Evolutionary conservation across 30 jellyfish, hydroid and myxozoan genomes (phyloP), one percentile per base, ranked within the genome.

Genomic region (Cassiopea andromeda): DNA sequence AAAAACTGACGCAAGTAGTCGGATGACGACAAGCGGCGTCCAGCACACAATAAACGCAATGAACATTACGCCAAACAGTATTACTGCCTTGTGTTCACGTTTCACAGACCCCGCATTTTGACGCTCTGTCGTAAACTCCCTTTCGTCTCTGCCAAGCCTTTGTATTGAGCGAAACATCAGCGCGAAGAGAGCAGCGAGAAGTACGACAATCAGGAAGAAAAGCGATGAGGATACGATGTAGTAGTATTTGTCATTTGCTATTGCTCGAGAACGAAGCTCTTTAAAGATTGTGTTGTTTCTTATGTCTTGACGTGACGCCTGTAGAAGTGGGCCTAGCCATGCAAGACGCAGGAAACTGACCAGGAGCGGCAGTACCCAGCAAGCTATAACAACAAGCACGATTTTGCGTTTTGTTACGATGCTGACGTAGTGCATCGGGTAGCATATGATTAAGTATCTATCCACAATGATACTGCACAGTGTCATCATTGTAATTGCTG

Each of bases 21-120:
- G 96, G 48, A 89, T 45, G 12, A 81, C 54, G 80, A 89, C 85
- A n/a, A 89, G 84, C 69, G 96, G 96, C 66, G 96, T 80, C 96
- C 96, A 89, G 64, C 96, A 89, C 44, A 89, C 17, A 38, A 89
- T 77, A 83, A 89, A 89, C 48, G 86, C 89, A 45, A 80, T 17
- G 68, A 64, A 89, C 96, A 89, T 89, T 43, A 81, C 92, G 47
- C 88, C 90, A 58, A 89, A 89, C 5, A 89, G 45, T 10, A 89
- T 73, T 57, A 89, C 89, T 10, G 96, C 96, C 57, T 81, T 80
- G 14, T 80, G 84, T 73, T 89, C 96, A 15, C 96, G 89, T 50
- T 76, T 85, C 61, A 85, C 44, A 69, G 87, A 9, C 57, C 80
- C 92, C 0, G n/a, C 61, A 71, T 89, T 83, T 13, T 70, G 88